Conservation (phyloP, 2,113 vertebrate genomes). For the Psilopogon haemacephalus region DNA sequence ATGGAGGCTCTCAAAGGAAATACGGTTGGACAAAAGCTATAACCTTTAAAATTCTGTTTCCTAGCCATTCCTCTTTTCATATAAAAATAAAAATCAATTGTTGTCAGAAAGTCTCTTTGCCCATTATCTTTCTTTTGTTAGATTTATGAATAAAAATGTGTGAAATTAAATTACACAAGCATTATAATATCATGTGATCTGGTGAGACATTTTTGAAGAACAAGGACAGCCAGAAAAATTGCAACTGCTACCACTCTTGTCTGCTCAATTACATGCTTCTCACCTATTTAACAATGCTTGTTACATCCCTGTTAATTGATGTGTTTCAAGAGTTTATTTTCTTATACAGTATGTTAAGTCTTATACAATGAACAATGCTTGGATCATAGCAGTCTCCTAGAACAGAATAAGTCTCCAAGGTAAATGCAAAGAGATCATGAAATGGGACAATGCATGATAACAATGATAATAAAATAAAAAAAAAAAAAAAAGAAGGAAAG, state of each 20-base stretch:
- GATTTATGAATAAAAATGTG: conserved; percentile 49
- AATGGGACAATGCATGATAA: conserved; percentile 40
- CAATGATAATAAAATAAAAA: conserved; percentile 1
- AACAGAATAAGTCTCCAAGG: conserved; percentile 51
- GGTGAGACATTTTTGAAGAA: conserved; percentile 40
- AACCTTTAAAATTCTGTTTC: conserved; percentile 43
- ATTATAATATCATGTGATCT: conserved; percentile 53
- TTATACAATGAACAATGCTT: conserved; percentile 39
- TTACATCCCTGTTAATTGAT: conserved; percentile 59
- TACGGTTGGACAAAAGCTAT: conserved; percentile 37
- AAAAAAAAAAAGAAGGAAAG: neutral
- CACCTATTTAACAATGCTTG: conserved; percentile 62
- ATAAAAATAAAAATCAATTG: conserved; percentile 44
- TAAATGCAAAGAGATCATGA: conserved; percentile 62
- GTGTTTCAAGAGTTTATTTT: conserved; percentile 58
- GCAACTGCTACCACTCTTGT: conserved; percentile 11
- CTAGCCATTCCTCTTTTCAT: neutral
- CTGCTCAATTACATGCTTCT: conserved; percentile 55
- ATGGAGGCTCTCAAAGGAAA: neutral
- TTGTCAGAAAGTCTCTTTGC: conserved; percentile 26
- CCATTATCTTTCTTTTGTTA: conserved; percentile 33
- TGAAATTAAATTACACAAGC: conserved; percentile 55
- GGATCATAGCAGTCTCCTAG: conserved; percentile 40
- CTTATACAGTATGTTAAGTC: conserved; percentile 21
- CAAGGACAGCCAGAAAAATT: conserved; percentile 33